Evolutionary conservation across 2,113 vertebrate genomes (phyloP), one percentile per base, ranked within the genome.

Genomic region (Podiceps cristatus): DNA sequence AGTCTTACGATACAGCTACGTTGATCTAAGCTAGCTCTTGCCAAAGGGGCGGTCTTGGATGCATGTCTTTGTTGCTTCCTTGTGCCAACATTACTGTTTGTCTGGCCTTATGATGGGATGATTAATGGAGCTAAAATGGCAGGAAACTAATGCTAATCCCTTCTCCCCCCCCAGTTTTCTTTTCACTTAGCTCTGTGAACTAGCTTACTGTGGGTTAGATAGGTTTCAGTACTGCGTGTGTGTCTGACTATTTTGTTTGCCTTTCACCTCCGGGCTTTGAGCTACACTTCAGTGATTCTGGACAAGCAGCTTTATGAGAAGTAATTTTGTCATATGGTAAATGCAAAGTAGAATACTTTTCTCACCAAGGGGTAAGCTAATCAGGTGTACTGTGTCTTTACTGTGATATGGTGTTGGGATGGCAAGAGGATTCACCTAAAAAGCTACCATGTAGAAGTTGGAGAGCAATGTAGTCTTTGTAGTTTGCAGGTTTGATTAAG

Each of bases 91-190:
- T 0, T 35, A 68, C 47, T 91, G 69, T n/a, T 91, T 75, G 33
- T 72, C 60, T 94, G 44, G 60, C 73, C 9, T 93, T 56, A 78
- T 9, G 69, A 58, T 81, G 47, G 44, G 40, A 44, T 75, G 52
- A 92, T 93, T 80, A 90, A 80, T 53, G 35, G 49, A 90, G 75
- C 29, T 82, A 40, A 92, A 92, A 77, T 63, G 75, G 55, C 89
- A 89, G 37, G 60, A 86, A 91, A 64, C 44, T 75, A 78, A 94
- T 62, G 64, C n/a, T 74, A 55, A 91, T 55, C 15, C 76, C 37
- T 67, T 93, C 24, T 87, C 9, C 35, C 9, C 47, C 86, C 47
- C 62, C 56, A 52, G 31, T 63, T 76, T 74, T 90, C 62, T 88
- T 90, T 94, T 89, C 16, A 60, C 23, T 59, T 90, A 75, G n/a